phyloP scores from a whole-genome alignment of 2,888 invertebrate species.

The Petrolisthes cinctipes region DNA sequence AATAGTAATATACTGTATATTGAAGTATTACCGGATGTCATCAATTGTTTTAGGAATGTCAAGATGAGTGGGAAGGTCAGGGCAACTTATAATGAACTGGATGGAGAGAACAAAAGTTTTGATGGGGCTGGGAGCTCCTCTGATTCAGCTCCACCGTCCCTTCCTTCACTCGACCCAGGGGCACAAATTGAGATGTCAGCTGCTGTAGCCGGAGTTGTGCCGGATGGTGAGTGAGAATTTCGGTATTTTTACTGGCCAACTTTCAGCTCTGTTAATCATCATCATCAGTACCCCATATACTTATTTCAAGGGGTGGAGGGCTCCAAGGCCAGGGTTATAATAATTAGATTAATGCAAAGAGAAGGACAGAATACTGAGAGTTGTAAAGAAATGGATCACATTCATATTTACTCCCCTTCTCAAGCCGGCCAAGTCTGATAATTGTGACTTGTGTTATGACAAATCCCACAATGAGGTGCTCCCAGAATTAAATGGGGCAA shows the following conservation, averaged over 20 bases:
- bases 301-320: not conserved
- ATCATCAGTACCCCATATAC: not conserved
- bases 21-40: too few species aligned
- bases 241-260: not conserved
- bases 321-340: too few species aligned
- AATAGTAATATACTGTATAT: too few species aligned
- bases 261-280: not conserved
- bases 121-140: not conserved
- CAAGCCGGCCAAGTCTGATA: too few species aligned
- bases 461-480: too few species aligned
- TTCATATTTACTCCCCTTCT: too few species aligned
- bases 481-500: too few species aligned
- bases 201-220: conserved; percentile 65
- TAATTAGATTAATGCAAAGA: not conserved
- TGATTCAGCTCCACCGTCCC: not conserved
- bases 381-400: too few species aligned
- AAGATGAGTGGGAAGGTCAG: not conserved
- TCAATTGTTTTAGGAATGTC: not conserved
- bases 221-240: conserved; percentile 58
- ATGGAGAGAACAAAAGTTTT: not conserved
- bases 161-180: conserved; percentile 61
- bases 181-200: conserved; percentile 66
- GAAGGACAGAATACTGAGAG: not conserved
- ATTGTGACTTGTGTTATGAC: too few species aligned
- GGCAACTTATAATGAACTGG: not conserved